Evolutionary conservation across 2,888 invertebrate genomes (phyloP), one percentile per base, ranked within the genome.

Genomic region (Hermaeophaga mercurialis): DNA sequence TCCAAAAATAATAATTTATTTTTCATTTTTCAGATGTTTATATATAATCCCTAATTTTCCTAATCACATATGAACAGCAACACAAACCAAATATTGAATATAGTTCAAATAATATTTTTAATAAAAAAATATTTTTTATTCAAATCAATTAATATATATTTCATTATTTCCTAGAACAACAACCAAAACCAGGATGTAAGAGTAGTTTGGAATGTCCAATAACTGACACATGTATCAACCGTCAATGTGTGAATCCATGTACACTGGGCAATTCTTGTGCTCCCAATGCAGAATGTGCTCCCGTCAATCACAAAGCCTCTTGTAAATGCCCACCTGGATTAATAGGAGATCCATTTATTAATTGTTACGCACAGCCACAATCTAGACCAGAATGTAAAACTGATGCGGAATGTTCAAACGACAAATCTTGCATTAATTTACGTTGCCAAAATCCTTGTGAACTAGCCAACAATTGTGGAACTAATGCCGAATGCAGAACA

Each of bases 391-490:
- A 89, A 70, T 94, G 94, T 68, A 82, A 80, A 9, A 80, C 81
- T 9, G 90, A 94, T 72, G 80, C 84, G 0, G 89, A 92, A 55
- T 95, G 95, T 71, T 81, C 89, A 0, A 81, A 84, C 2, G 86
- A 88, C 22, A 86, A 88, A 70, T 89, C 93, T 0, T 95, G 95
- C 72, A 85, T 91, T 52, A 87, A 88, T 64, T 83, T 85, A 63
- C 84, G 85, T 38, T 95, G 95, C 71, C 86, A 89, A 72, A 85
- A 92, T 70, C 93, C 94, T 1, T 95, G 94, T 73, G 76, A 79
- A 28, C 84, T 88, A 14, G 85, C 83, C 38, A 87, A 89, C 69
- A 89, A 90, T 1, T 96, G 95, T 72, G 93, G 91, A 44, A 79
- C 84, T 7, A 86, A 89, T 60, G 92, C 94, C 0, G 84, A 90